Evolutionary conservation across 1,140 invertebrate species (phyloP).

Genomic region (Rhagoletis zephyria): DNA sequence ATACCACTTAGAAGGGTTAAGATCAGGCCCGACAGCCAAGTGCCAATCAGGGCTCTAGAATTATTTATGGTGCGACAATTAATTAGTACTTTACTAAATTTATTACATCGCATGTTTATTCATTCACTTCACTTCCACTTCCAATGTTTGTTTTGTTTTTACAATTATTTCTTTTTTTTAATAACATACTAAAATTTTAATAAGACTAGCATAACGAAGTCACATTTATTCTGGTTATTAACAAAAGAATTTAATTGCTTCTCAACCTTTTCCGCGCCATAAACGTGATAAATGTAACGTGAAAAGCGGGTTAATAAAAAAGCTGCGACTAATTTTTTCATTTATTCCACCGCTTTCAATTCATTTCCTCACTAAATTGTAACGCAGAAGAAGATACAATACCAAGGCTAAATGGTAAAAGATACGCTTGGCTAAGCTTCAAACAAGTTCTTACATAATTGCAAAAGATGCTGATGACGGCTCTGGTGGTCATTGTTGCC

Average conservation of each 20-base stretch:
- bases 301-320: background rate
- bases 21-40: too few species aligned
- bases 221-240: background rate
- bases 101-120: too few species aligned
- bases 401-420: conserved; percentile 38
- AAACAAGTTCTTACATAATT: conserved; percentile 20
- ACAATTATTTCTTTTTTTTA: background rate
- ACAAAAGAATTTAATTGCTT: background rate
- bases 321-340: background rate
- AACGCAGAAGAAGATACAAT: background rate
- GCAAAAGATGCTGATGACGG: background rate
- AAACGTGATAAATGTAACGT: conserved; percentile 7
- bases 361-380: conserved; percentile 1
- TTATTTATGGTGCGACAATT: too few species aligned
- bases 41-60: too few species aligned
- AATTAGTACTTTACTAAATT: too few species aligned
- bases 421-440: conserved; percentile 20
- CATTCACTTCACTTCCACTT: too few species aligned
- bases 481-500: conserved; percentile 20
- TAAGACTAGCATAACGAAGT: background rate
- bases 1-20: too few species aligned
- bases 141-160: background rate
- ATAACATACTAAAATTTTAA: background rate
- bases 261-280: background rate
- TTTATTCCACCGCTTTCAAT: conserved; percentile 13